Conservation (phyloP, 2,797 vertebrate species). For the Crocidura indochinensis region DNA sequence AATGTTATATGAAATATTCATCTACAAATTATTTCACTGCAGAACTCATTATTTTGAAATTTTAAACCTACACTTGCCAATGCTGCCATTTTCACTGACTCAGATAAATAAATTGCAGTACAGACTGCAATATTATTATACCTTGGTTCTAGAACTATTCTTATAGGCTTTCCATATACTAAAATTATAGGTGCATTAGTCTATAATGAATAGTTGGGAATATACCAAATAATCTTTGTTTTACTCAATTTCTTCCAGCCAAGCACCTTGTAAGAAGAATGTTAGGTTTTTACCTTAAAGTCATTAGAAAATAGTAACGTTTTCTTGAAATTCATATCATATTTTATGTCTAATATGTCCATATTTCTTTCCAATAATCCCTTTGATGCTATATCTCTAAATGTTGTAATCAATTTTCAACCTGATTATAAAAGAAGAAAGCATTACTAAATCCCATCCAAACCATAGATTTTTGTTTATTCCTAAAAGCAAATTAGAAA, state of each 20-base stretch:
- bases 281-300: not conserved
- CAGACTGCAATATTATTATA: not conserved
- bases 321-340: not conserved
- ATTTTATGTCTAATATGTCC: not conserved
- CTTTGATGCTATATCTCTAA: not conserved
- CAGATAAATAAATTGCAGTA: not conserved
- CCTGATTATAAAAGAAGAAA: not conserved
- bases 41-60: not conserved
- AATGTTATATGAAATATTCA: not conserved
- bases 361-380: not conserved
- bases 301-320: not conserved
- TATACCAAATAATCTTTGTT: not conserved
- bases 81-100: not conserved
- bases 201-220: not conserved
- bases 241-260: not conserved
- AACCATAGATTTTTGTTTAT: not conserved
- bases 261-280: not conserved
- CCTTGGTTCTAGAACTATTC: not conserved
- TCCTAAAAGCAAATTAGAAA: constrained; percentile 4
- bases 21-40: constrained; percentile 4
- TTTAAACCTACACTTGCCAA: not conserved
- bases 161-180: not conserved
- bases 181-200: not conserved
- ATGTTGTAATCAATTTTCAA: not conserved
- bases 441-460: not conserved